Percentiles rank a stretch among this genome's conserved stretches.
These are phyloP conservation scores for Iselma pallidipennis DNA, from an alignment of 2,888 invertebrate genomes.

Conservation along the genomic window DNA sequence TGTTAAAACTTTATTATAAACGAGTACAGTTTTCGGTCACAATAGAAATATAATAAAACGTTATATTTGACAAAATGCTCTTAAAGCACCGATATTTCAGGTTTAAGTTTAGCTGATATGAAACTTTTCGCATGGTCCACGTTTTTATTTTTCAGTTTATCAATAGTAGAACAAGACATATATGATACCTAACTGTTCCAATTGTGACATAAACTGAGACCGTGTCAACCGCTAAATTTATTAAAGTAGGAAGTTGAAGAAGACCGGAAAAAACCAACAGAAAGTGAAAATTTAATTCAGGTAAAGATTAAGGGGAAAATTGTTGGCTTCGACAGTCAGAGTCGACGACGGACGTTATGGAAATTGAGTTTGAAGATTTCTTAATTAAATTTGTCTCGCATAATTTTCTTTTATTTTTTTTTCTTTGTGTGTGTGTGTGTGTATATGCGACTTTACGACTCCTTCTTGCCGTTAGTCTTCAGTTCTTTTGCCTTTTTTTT, in stretches of 20 bases:
- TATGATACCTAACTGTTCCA: slow-evolving; percentile 35
- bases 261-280: not conserved
- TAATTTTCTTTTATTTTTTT: slow-evolving; percentile 25
- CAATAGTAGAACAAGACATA: slow-evolving; percentile 27
- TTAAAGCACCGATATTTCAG: slow-evolving; percentile 48
- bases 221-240: slow-evolving; percentile 26
- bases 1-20: slow-evolving; percentile 32
- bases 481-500: slow-evolving; percentile 19
- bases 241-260: slow-evolving; percentile 5
- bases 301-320: slow-evolving; percentile 12
- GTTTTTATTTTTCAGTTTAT: slow-evolving; percentile 35
- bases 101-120: slow-evolving; percentile 49
- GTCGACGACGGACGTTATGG: slow-evolving; percentile 20
- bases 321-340: slow-evolving; percentile 14
- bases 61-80: slow-evolving; percentile 48
- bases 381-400: slow-evolving; percentile 35
- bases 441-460: not conserved
- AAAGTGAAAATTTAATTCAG: slow-evolving; percentile 22
- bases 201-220: slow-evolving; percentile 28
- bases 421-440: not conserved
- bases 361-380: slow-evolving; percentile 32
- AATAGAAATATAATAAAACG: slow-evolving; percentile 45
- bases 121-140: slow-evolving; percentile 44
- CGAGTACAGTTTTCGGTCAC: slow-evolving; percentile 38
- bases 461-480: slow-evolving; percentile 18